A percentile compares a stretch with the other conserved stretches of the same genome.
Evolutionary conservation across 2,113 vertebrate species (phyloP).

Genomic region (Macquaria ambigua): DNA sequence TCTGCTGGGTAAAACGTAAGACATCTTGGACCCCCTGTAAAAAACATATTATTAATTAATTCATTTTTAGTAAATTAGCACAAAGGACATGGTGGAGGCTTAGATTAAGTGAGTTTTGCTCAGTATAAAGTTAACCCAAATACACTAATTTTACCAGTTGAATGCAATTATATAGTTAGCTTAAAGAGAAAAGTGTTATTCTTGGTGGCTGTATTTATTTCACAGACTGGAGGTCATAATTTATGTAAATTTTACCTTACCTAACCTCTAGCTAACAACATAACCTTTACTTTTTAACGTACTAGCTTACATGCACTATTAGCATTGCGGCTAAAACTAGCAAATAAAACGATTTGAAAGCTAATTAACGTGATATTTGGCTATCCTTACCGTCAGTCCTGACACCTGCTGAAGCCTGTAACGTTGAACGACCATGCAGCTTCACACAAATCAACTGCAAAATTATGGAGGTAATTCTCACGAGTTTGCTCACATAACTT

Average conservation of each 20-base stretch:
- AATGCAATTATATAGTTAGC: neutral
- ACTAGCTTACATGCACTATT: neutral
- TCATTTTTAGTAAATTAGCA: neutral
- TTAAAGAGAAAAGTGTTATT: neutral
- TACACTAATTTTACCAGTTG: neutral
- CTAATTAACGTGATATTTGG: neutral
- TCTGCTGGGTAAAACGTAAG: neutral
- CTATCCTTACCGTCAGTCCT: neutral
- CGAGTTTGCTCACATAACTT: too few species aligned
- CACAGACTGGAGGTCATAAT: neutral
- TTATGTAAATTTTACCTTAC: neutral
- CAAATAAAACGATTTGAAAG: neutral
- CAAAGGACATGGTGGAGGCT: neutral
- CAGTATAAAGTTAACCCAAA: neutral
- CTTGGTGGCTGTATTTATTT: neutral
- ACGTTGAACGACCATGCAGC: neutral
- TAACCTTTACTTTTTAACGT: neutral
- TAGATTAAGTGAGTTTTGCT: neutral
- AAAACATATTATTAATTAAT: neutral
- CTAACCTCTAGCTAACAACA: neutral
- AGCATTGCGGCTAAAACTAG: neutral
- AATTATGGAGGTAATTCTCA: neutral
- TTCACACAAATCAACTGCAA: too few species aligned
- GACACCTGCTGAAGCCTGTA: neutral
- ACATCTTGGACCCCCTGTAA: slow-evolving; percentile 39